phyloP scores from a whole-genome alignment of 2,797 vertebrate genomes.

The Etheostoma perlongum region DNA sequence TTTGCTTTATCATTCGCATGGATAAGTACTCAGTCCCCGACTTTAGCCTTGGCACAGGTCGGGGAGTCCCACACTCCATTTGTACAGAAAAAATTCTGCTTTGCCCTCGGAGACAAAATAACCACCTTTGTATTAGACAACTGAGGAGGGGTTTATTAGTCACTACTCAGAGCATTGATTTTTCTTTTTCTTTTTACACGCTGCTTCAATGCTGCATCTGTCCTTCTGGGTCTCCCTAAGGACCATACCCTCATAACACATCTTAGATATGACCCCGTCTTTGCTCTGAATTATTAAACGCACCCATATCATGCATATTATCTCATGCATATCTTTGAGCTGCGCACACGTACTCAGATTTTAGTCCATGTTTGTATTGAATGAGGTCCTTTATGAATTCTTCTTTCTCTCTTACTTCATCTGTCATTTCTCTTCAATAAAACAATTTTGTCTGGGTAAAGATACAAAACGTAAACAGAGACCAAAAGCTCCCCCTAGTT shows the following conservation, averaged over 20 bases:
- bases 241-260: conserved; percentile 65
- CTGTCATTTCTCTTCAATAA: conserved; percentile 22
- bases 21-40: conserved; percentile 46
- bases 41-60: conserved; percentile 34
- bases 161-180: conserved; percentile 68
- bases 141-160: conserved; percentile 68
- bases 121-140: conserved; percentile 52
- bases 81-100: conserved; percentile 64
- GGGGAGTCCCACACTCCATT: conserved; percentile 45
- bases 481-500: conserved; percentile 1
- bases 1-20: conserved; percentile 27
- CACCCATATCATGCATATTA: conserved; percentile 52
- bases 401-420: not conserved
- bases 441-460: conserved; percentile 1
- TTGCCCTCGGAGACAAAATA: conserved; percentile 64
- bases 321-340: conserved; percentile 39
- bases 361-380: conserved; percentile 35
- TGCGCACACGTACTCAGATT: conserved; percentile 23
- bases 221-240: conserved; percentile 67
- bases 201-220: conserved; percentile 46
- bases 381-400: conserved; percentile 29
- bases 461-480: conserved; percentile 25
- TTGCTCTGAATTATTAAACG: conserved; percentile 77
- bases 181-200: conserved; percentile 24
- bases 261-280: conserved; percentile 59